phyloP scores from a whole-genome alignment of 1,140 invertebrate species.

The Idris sp. region DNA sequence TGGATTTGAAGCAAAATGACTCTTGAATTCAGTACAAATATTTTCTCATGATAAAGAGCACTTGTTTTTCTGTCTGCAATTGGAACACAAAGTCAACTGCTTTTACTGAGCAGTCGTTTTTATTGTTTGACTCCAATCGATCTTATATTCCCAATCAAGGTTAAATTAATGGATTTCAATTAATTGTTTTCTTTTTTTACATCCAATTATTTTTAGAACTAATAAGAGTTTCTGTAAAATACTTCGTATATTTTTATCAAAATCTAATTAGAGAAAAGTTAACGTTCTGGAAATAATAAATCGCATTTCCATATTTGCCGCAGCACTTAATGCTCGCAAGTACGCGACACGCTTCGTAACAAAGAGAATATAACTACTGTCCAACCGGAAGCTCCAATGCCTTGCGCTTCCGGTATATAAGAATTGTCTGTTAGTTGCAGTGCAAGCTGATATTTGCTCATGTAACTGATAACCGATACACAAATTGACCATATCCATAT shows the following conservation, averaged over 20 bases:
- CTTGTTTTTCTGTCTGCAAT: slow-evolving; percentile 42
- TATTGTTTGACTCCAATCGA: slow-evolving; percentile 24
- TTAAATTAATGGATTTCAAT: slow-evolving; percentile 35
- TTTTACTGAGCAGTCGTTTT: slow-evolving; percentile 13
- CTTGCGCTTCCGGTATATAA: slow-evolving; percentile 29
- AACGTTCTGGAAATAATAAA: slow-evolving; percentile 28
- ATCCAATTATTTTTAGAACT: no score
- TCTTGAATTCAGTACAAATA: slow-evolving; percentile 9
- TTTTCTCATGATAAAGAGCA: slow-evolving; percentile 19
- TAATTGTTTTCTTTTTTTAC: no score
- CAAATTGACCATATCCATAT: no score
- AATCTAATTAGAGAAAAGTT: no score
- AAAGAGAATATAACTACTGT: slow-evolving; percentile 28
- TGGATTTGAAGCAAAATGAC: slow-evolving; percentile 43
- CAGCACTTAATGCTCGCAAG: slow-evolving; percentile 14
- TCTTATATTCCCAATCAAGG: slow-evolving; percentile 17
- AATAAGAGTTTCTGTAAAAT: no score
- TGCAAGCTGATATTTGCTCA: slow-evolving; percentile 23
- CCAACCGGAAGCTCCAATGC: slow-evolving; percentile 37
- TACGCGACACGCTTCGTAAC: slow-evolving; percentile 23
- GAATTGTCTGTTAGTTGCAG: slow-evolving; percentile 39
- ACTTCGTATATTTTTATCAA: no score
- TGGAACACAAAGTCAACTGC: slow-evolving; percentile 28
- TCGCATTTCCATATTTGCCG: slow-evolving; percentile 29
- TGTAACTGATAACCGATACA: no score